Percentiles rank a stretch among this genome's conserved stretches.
Evolutionary conservation across 1,140 invertebrate species (phyloP).

Genomic region (Holcopasites calliopsidis): DNA sequence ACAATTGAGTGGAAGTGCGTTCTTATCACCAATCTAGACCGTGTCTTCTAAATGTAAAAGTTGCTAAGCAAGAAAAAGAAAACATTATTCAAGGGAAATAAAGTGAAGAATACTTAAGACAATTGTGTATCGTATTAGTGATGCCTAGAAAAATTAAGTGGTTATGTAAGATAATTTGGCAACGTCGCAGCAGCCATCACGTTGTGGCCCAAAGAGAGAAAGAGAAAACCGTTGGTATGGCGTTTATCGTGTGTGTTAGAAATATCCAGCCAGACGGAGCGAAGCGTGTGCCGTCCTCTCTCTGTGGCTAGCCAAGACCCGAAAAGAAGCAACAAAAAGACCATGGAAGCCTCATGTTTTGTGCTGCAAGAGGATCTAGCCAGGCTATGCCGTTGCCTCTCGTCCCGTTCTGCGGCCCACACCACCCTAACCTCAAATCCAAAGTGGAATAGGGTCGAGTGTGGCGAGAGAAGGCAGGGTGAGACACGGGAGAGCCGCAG

Average conservation of each 20-base stretch:
- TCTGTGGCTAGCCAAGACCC: constrained; percentile 57
- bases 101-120: no score
- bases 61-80: no score
- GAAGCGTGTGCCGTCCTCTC: constrained; percentile 62
- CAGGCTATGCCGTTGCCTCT: constrained; percentile 55
- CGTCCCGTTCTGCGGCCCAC: constrained; percentile 38
- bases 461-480: no score
- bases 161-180: constrained; percentile 75
- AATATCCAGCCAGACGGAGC: constrained; percentile 64
- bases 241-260: constrained; percentile 64
- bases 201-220: constrained; percentile 29
- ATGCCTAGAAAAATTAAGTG: constrained; percentile 66
- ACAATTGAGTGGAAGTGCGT: no score
- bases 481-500: not conserved
- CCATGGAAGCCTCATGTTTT: constrained; percentile 68
- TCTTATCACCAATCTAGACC: no score
- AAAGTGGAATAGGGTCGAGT: constrained; percentile 15
- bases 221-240: not conserved
- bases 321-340: constrained; percentile 60
- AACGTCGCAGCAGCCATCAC: constrained; percentile 73
- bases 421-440: constrained; percentile 32
- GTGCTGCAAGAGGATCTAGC: constrained; percentile 64
- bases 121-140: no score
- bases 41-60: no score
- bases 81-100: no score